Evolutionary conservation across 2,888 invertebrate species (phyloP).

Genomic region (Scrobipalpa costella): DNA sequence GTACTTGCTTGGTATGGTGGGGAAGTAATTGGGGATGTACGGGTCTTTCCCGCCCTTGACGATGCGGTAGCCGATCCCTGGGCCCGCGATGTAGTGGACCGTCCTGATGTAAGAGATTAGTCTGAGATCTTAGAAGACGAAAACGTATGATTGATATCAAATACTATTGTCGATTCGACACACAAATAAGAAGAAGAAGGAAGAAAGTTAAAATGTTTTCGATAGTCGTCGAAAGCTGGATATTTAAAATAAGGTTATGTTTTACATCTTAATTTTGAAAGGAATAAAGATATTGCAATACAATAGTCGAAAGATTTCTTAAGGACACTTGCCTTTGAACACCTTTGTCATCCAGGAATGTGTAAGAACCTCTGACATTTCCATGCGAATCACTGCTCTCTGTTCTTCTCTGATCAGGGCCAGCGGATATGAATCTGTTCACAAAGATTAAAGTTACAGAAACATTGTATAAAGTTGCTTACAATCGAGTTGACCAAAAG

Average conservation of each 20-base stretch:
- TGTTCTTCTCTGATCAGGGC: slow-evolving; percentile 88
- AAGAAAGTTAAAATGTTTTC: too few relatives aligned
- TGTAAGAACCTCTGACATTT: slow-evolving; percentile 88
- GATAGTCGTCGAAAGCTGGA: too few relatives aligned
- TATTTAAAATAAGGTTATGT: background rate
- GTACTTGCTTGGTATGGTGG: slow-evolving; percentile 80
- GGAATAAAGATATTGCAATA: background rate
- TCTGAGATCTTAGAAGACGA: background rate
- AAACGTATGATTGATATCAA: background rate
- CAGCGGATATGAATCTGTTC: slow-evolving; percentile 83
- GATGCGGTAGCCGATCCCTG: slow-evolving; percentile 88
- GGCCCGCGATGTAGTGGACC: slow-evolving; percentile 90
- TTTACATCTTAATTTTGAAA: slow-evolving; percentile 20
- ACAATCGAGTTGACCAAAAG: background rate
- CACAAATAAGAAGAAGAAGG: too few relatives aligned
- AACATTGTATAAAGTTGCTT: background rate
- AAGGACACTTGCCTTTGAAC: slow-evolving; percentile 78
- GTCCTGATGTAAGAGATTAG: slow-evolving; percentile 62
- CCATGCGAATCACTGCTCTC: slow-evolving; percentile 87
- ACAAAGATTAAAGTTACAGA: background rate
- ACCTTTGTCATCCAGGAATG: slow-evolving; percentile 89
- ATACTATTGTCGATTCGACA: background rate
- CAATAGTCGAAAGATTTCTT: background rate
- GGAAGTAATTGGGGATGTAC: slow-evolving; percentile 82
- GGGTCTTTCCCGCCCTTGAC: slow-evolving; percentile 86